Conservation (phyloP, 2,113 vertebrate genomes). For the Labeo rohita region DNA sequence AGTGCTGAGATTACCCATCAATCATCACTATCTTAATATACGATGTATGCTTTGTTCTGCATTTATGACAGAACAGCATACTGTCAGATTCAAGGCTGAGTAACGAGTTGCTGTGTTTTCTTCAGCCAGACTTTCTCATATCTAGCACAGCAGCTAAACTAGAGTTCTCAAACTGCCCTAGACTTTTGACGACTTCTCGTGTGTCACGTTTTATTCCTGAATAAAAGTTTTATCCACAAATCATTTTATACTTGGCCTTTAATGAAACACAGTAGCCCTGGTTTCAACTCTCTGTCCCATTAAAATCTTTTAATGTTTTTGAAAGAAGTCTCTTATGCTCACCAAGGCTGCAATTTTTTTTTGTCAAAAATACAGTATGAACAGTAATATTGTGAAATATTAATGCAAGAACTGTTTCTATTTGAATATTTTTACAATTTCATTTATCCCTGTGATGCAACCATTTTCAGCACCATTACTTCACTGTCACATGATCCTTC, state of each 20-base stretch:
- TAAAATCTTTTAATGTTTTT: neutral
- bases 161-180: neutral
- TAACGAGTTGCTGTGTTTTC: neutral
- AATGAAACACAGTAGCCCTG: neutral
- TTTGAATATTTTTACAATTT: no score
- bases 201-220: neutral
- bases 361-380: no score
- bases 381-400: no score
- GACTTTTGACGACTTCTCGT: neutral
- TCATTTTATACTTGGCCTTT: neutral
- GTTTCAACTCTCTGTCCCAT: neutral
- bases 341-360: neutral
- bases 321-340: neutral
- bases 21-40: conserved; percentile 20
- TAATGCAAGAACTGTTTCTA: no score
- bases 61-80: neutral
- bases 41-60: neutral
- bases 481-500: neutral
- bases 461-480: neutral
- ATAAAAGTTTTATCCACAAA: neutral
- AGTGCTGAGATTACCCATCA: conserved; percentile 13
- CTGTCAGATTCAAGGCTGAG: conserved; percentile 26
- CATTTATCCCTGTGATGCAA: neutral
- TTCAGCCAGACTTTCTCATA: neutral
- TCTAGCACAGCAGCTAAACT: neutral